Evolutionary conservation across 1,140 invertebrate genomes (phyloP).

Genomic region (Ganaspis sp.): DNA sequence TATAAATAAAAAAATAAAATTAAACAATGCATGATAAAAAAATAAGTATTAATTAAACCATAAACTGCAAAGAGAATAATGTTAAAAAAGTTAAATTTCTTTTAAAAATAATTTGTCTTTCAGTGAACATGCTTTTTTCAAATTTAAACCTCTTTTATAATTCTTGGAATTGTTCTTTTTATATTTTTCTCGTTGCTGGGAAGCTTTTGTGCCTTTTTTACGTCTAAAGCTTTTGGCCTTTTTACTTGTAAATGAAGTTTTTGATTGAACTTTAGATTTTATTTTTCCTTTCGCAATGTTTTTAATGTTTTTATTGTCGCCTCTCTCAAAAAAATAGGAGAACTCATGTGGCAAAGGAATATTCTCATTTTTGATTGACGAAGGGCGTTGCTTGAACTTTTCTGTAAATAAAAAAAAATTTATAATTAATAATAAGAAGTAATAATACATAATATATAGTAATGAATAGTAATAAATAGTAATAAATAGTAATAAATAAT

Average conservation of each 20-base stretch:
- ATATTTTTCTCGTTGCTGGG: not conserved
- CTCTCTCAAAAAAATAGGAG: not conserved
- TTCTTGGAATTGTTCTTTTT: not conserved
- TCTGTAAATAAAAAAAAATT: not conserved
- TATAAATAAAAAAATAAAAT: no score
- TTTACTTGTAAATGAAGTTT: not conserved
- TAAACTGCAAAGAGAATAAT: no score
- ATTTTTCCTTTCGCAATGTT: conserved; percentile 2
- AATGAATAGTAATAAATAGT: no score
- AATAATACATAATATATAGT: no score
- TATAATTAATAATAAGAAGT: not conserved
- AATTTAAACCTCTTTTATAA: conserved; percentile 4
- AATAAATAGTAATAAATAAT: no score
- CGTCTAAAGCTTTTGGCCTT: not conserved
- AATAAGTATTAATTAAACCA: no score
- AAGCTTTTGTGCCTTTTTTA: not conserved
- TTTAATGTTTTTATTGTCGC: conserved; percentile 3
- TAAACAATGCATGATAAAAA: no score
- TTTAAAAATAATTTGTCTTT: no score
- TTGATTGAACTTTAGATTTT: not conserved
- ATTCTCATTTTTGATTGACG: not conserved
- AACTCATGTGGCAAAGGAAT: not conserved
- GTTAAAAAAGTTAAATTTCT: no score
- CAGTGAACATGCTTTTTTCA: no score
- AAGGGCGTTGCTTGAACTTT: not conserved